phyloP scores from a whole-genome alignment of 2,888 invertebrate genomes.

The Sepioteuthis lessoniana region DNA sequence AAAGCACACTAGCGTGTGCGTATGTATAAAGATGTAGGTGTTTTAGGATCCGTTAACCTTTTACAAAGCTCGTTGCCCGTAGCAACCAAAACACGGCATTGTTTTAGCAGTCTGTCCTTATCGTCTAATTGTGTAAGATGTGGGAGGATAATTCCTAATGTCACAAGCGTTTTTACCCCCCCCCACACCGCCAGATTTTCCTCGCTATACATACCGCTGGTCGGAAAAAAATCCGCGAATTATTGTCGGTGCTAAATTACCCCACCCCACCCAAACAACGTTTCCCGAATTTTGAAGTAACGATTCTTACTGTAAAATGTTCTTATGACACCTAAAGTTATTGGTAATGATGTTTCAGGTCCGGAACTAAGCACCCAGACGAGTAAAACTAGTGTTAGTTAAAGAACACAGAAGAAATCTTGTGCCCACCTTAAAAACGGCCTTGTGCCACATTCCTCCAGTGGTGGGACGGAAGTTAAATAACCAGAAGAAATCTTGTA shows the following conservation, averaged over 20 bases:
- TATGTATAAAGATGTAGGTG: no score
- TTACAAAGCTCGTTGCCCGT: not conserved
- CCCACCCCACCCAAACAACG: not conserved
- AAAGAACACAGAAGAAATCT: no score
- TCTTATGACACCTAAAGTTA: no score
- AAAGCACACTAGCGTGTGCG: not conserved
- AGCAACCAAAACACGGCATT: constrained; percentile 6
- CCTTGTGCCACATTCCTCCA: no score
- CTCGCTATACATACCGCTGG: not conserved
- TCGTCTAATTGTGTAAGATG: not conserved
- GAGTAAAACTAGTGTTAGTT: no score
- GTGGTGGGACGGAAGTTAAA: no score
- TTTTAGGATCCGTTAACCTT: not conserved
- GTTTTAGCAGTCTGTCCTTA: not conserved
- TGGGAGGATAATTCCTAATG: not conserved
- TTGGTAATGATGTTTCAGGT: no score
- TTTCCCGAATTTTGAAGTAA: not conserved
- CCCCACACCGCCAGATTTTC: not conserved
- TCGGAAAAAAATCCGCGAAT: not conserved
- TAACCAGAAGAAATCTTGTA: no score
- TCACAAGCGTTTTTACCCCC: not conserved
- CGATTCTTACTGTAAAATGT: no score
- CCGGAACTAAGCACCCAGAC: no score
- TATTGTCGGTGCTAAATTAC: not conserved
- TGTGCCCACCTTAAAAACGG: no score